Base-by-base conservation (phyloP, 2,113 vertebrate genomes). In the Ammodramus savannarum region DNA sequence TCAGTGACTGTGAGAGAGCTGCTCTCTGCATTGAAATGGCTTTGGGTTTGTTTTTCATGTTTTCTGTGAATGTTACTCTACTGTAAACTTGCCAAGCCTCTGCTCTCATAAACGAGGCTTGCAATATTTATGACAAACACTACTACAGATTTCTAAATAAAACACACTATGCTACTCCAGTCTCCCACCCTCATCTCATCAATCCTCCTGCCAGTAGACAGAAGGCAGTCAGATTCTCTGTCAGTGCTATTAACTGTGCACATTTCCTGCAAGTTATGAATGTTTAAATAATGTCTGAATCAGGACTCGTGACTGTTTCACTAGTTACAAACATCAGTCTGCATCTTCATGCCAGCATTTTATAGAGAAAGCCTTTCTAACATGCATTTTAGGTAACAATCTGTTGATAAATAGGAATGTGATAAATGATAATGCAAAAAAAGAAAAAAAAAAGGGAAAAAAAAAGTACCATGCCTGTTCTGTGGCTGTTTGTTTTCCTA, bases 331-430 rank as follows among this genome's bases (percentile, higher is more conserved):
- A 65, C 68, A 51, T 89, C 69, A 90, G 39, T 65, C 93, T 78
- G 44, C 84, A 89, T 80, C 80, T 74, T 71, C 93, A 71, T 75
- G 85, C 54, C 87, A 89, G 69, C 36, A 11, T 72, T 95, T 96
- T 87, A 69, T 92, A 66, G 46, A 83, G 46, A 61, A 83, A 74
- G 27, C 66, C 67, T 95, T 95, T 94, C 85, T 94, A 93, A 93
- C 25, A 10, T 84, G 88, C 21, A 55, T 94, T 95, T 93, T 77
- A 89, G 77, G 55, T 66, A 96, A 75, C 74, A 57, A 67, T 83
- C 80, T 95, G 68, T 79, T 97, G 93, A 77, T 90, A 93, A 94
- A 92, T 91, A 89, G 75, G 76, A 96, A 93, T 94, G 75, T 90
- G 65, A 86, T 75, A 89, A 90, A 96, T 81, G 38, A 91, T 63